A percentile compares a stretch with the other conserved stretches of the same genome.
Evolutionary conservation across 2,888 invertebrate genomes (phyloP).

Genomic region (Chrysopilus asiliformis): DNA sequence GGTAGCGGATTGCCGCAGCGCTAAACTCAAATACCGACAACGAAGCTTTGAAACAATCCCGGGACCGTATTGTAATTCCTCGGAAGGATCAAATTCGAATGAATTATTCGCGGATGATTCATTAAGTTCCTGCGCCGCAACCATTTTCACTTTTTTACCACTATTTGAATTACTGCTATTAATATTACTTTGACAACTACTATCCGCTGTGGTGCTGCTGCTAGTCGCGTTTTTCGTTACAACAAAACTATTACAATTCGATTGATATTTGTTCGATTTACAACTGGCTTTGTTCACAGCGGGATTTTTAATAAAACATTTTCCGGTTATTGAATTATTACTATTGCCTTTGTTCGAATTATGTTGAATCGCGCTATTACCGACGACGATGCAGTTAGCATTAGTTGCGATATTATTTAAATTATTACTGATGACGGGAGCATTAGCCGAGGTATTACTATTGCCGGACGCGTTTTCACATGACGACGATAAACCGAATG

Average conservation of each 20-base stretch:
- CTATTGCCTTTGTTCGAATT: neutral
- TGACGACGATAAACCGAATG: conserved; percentile 7
- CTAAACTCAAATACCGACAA: conserved; percentile 74
- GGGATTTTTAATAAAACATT: conserved; percentile 12
- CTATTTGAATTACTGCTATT: neutral
- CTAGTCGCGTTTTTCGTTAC: conserved; percentile 5
- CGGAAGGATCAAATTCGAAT: conserved; percentile 42
- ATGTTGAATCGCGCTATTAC: neutral
- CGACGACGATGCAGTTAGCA: neutral
- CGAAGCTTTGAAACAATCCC: conserved; percentile 81
- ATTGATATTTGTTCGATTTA: conserved; percentile 7
- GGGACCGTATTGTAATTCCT: conserved; percentile 80
- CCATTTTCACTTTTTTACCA: conserved; percentile 36
- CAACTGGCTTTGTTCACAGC: conserved; percentile 8
- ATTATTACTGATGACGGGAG: conserved; percentile 5
- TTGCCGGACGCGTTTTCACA: conserved; percentile 1
- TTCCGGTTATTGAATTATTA: neutral
- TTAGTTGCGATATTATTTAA: conserved; percentile 3
- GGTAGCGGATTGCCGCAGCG: conserved; percentile 57
- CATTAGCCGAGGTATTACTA: conserved; percentile 1
- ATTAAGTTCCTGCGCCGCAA: conserved; percentile 37
- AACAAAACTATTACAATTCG: conserved; percentile 3
- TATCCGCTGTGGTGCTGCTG: neutral
- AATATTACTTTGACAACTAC: neutral
- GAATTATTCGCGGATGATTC: conserved; percentile 23